phyloP scores from a whole-genome alignment of 2,797 vertebrate species.

The Parauchenoglanis punctatus region DNA sequence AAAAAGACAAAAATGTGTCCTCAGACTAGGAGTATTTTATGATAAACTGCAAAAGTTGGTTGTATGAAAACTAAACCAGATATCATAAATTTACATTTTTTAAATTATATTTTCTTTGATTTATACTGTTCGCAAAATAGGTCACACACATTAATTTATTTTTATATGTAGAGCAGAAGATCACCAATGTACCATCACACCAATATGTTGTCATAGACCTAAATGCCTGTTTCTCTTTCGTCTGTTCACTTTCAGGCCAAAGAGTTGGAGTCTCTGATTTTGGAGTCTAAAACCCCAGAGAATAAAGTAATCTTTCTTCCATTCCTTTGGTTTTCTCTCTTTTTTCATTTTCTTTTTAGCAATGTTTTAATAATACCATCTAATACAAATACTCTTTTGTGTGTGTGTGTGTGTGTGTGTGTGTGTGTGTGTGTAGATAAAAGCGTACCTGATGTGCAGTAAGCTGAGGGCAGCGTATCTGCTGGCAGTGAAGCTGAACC shows the following conservation, averaged over 20 bases:
- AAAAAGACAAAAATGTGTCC: background rate
- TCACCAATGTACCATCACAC: background rate
- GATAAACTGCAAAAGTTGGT: background rate
- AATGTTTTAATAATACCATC: background rate
- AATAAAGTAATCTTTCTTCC: conserved; percentile 78
- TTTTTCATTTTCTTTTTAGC: background rate
- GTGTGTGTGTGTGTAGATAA: conserved; percentile 77
- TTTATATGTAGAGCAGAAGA: background rate
- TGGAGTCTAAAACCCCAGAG: conserved; percentile 88
- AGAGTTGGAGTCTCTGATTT: conserved; percentile 90
- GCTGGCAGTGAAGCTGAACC: conserved; percentile 89
- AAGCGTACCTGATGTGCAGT: conserved; percentile 87
- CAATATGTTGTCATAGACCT: background rate
- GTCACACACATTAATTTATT: background rate
- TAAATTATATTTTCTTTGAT: background rate
- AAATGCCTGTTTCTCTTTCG: conserved; percentile 4
- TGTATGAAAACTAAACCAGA: background rate
- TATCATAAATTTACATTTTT: background rate
- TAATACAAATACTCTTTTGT: background rate
- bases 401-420: background rate
- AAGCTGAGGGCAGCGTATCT: conserved; percentile 93
- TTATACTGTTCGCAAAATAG: background rate
- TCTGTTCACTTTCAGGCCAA: conserved; percentile 71
- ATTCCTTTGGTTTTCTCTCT: background rate
- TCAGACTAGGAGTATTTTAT: background rate